Evolutionary conservation across 1,140 invertebrate species (phyloP), one percentile per base, ranked within the genome.

Genomic region (Pteromalus puparum): DNA sequence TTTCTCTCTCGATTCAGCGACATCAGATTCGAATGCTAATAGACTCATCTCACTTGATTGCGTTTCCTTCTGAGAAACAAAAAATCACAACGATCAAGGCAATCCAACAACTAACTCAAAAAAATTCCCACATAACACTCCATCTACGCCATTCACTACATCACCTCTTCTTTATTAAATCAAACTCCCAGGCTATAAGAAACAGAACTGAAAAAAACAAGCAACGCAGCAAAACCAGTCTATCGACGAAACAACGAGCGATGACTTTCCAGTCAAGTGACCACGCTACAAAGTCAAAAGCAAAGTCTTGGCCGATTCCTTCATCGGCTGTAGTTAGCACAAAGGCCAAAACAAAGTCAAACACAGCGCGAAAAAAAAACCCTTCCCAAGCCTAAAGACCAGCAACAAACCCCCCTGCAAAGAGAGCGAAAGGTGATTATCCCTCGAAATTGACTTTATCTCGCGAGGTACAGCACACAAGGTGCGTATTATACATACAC

Each of bases 201-300:
- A 24, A 42, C 15, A n/a, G 38, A 15, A 12, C 38, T n/a, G 48
- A 28, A 0, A 42, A 34, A 9, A n/a, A 75, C 24, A 75, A 34
- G 3, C 30, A 34, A 6, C 3, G 30, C 3, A 34, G 15, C 30
- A n/a, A 61, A 74, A 74, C 72, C 28, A 74, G 30, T 61, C 18
- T 3, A 42, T 28, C 12, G 15, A 26, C 42, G 24, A 34, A 48
- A 79, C 21, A 72, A 48, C 79, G 79, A 81, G 2, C 61, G 48
- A 75, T 48, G 61, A 81, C 6, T 81, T 85, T 85, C 73, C 84
- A 82, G 26, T 78, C 79, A 81, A 81, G 65, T 82, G 84, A 81
- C 65, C 79, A 72, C 72, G 28, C 70, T 38, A 1, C 26, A 42
- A 46, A 80, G 65, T 72, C 76, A 81, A 75, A 42, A 65, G 81